Base-by-base conservation (phyloP, 2,797 vertebrate species). In the Chloroceryle inda region DNA sequence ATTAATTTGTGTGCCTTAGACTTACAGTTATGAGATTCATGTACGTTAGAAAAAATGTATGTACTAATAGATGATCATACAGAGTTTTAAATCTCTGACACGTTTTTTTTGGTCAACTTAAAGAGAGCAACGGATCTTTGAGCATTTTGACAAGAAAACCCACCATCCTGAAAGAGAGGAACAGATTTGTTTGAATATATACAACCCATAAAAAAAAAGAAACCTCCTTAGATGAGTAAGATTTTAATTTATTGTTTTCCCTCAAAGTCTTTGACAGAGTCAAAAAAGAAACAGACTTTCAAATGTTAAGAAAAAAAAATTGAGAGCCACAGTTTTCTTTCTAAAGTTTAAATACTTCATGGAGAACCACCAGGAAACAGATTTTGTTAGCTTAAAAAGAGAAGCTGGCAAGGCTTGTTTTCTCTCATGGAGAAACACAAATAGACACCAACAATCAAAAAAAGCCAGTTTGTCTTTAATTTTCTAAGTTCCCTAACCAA, bases 181-280 rank as follows among this genome's bases (percentile, higher is more conserved):
- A 97, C 97, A 98, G 97, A 98, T 98, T 97, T 98, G 96, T 98
- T 98, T 97, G 94, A 94, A 95, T 89, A 69, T 94, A 91, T 93
- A 95, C 75, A 96, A 91, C 31, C 53, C 62, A 84, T 81, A 88
- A 96, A 95, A 89, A 40, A 85, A 58, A 64, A 75, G 73, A 96
- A 94, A 87, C 45, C 61, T 79, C 59, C 96, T 82, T 93, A 95
- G 76, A 96, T 94, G 95, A 97, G 94, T 92, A 97, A 85, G 81
- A 95, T 52, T 66, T 91, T 88, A 68, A 62, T 88, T 92, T 95
- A 27, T 94, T 94, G 96, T 91, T 72, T 66, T 55, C 5, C 3
- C 78, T 64, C 64, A 66, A 96, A 96, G 67, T 85, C 85, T 97
- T 94, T 96, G 92, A 98, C 80, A 96, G 91, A 96, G 82, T 97